A percentile compares a stretch with the other conserved stretches of the same genome.
These are phyloP conservation scores for Sarcophaga variegata DNA, from an alignment of 2,888 invertebrate species.

Conservation along the genomic window DNA sequence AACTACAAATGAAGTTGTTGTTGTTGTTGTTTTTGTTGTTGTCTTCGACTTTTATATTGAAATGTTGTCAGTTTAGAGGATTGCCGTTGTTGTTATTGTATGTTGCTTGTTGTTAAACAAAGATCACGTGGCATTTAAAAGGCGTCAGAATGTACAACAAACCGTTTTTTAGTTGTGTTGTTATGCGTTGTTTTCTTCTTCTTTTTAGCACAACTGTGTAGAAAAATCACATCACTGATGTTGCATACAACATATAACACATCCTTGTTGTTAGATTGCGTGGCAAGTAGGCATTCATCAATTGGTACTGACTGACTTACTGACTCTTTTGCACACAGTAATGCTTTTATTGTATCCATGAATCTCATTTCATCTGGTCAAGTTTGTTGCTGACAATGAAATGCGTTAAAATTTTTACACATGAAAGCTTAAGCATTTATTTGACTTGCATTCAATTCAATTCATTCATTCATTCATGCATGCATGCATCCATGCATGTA, in stretches of 20 bases:
- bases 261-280: conserved; percentile 73
- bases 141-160: conserved; percentile 68
- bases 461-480: conserved; percentile 9
- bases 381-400: conserved; percentile 76
- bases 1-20: conserved; percentile 37
- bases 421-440: conserved; percentile 63
- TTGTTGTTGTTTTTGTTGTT: background rate
- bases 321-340: conserved; percentile 19
- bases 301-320: conserved; percentile 54
- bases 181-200: conserved; percentile 20
- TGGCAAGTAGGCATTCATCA: conserved; percentile 79
- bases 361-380: background rate
- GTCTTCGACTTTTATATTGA: background rate
- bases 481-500: conserved; percentile 18
- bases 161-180: conserved; percentile 41
- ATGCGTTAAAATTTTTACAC: conserved; percentile 68
- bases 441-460: conserved; percentile 15
- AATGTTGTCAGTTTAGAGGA: conserved; percentile 17
- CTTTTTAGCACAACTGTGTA: conserved; percentile 16
- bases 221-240: conserved; percentile 46
- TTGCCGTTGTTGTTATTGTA: conserved; percentile 23
- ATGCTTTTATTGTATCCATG: conserved; percentile 63
- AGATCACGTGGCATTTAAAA: conserved; percentile 71
- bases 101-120: conserved; percentile 61
- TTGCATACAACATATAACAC: conserved; percentile 33